A percentile compares a stretch with the other conserved stretches of the same genome.
phyloP scores from a whole-genome alignment of 2,888 invertebrate genomes.

The Habrosyne pyritoides region DNA sequence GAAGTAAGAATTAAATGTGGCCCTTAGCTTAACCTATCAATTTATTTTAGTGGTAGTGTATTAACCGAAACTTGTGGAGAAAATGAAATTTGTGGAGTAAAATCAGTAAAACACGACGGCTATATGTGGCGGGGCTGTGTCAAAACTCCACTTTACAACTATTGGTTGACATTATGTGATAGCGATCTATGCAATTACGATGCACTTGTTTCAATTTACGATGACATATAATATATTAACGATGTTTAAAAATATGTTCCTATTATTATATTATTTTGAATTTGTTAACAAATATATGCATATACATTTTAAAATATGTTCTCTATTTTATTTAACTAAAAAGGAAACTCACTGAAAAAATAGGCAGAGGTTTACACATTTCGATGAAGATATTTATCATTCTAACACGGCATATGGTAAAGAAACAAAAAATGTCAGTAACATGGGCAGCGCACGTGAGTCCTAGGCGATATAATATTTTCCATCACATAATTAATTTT shows the following conservation, averaged over 20 bases:
- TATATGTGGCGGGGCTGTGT: slow-evolving; percentile 72
- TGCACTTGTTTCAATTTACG: slow-evolving; percentile 47
- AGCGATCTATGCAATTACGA: slow-evolving; percentile 64
- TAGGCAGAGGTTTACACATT: too few relatives aligned
- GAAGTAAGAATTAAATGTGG: too few relatives aligned
- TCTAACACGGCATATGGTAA: too few relatives aligned
- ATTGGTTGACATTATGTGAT: slow-evolving; percentile 63
- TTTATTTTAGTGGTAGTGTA: slow-evolving; percentile 48
- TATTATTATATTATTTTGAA: background rate
- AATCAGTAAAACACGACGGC: slow-evolving; percentile 51
- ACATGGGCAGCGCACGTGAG: too few relatives aligned
- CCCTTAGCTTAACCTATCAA: slow-evolving; percentile 4
- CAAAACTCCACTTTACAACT: slow-evolving; percentile 60
- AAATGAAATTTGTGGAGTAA: slow-evolving; percentile 65
- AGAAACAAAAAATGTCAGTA: too few relatives aligned
- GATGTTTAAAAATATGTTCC: background rate
- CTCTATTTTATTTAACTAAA: too few relatives aligned
- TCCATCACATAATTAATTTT: slow-evolving; percentile 9
- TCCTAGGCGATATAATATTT: too few relatives aligned
- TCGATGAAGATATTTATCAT: too few relatives aligned
- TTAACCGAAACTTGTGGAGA: slow-evolving; percentile 51
- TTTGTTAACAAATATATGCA: background rate
- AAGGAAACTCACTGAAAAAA: too few relatives aligned
- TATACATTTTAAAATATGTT: too few relatives aligned
- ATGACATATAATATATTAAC: slow-evolving; percentile 24